A percentile compares a stretch with the other conserved stretches of the same genome.
phyloP scores from a whole-genome alignment of 2,113 vertebrate species.

The Corythoichthys haematopterus region DNA sequence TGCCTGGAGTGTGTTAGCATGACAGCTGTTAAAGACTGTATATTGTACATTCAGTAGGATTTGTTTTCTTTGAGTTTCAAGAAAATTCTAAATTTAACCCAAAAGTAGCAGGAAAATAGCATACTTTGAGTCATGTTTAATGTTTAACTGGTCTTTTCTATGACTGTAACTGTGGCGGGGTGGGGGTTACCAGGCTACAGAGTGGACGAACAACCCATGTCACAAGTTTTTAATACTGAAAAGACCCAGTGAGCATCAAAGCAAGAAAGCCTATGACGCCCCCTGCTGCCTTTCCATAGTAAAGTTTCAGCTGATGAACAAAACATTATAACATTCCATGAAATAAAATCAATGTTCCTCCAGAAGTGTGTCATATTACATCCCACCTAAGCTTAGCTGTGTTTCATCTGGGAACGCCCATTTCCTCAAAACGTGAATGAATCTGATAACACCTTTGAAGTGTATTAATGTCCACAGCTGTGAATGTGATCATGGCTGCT shows the following conservation, averaged over 20 bases:
- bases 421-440: background rate
- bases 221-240: background rate
- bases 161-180: slow-evolving; percentile 16
- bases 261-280: background rate
- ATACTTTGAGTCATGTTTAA: background rate
- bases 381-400: background rate
- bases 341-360: background rate
- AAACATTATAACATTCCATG: background rate
- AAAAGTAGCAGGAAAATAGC: slow-evolving; percentile 24
- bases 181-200: slow-evolving; percentile 7
- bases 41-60: background rate
- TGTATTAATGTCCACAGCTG: background rate
- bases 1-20: background rate
- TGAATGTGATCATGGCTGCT: background rate
- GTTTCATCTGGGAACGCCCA: background rate
- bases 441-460: background rate
- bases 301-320: background rate
- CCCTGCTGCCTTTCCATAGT: background rate
- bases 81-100: slow-evolving; percentile 41
- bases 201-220: slow-evolving; percentile 8
- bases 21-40: background rate
- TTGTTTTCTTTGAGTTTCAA: slow-evolving; percentile 45
- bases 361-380: background rate
- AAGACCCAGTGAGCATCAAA: background rate
- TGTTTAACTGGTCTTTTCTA: slow-evolving; percentile 35